Percentiles rank a stretch among this genome's conserved stretches.
These are phyloP conservation scores for Procambarus clarkii DNA, from an alignment of 1,140 invertebrate genomes.

Conservation along the genomic window DNA sequence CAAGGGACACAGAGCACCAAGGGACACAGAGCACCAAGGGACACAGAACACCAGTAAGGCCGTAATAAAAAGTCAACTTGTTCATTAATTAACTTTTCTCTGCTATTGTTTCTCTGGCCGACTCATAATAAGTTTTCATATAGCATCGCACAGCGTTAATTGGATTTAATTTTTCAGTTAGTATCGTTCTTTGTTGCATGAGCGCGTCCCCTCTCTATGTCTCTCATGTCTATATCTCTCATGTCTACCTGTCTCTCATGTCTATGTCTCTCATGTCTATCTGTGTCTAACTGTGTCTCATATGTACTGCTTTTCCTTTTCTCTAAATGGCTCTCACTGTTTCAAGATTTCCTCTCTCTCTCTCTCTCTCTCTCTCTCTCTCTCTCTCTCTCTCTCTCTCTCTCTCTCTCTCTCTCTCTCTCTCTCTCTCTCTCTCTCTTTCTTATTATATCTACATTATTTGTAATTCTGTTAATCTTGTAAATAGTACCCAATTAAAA, in stretches of 20 bases:
- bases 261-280: slow-evolving; percentile 20
- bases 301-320: not conserved
- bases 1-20: not conserved
- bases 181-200: slow-evolving; percentile 15
- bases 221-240: slow-evolving; percentile 25
- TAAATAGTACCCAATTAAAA: too few relatives aligned
- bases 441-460: too few relatives aligned
- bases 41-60: not conserved
- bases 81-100: slow-evolving; percentile 62
- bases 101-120: slow-evolving; percentile 42
- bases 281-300: slow-evolving; percentile 15
- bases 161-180: slow-evolving; percentile 38
- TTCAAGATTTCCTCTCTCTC: slow-evolving; percentile 10
- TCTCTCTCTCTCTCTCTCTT: slow-evolving; percentile 39
- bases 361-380: slow-evolving; percentile 13
- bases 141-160: slow-evolving; percentile 45
- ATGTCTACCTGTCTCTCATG: not conserved
- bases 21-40: not conserved
- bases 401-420: slow-evolving; percentile 34
- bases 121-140: slow-evolving; percentile 56
- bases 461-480: too few relatives aligned
- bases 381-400: slow-evolving; percentile 20
- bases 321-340: not conserved
- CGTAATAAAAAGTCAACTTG: slow-evolving; percentile 36
- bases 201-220: not conserved